Base-by-base conservation (phyloP, 2,113 vertebrate genomes). In the Burhinus bistriatus region DNA sequence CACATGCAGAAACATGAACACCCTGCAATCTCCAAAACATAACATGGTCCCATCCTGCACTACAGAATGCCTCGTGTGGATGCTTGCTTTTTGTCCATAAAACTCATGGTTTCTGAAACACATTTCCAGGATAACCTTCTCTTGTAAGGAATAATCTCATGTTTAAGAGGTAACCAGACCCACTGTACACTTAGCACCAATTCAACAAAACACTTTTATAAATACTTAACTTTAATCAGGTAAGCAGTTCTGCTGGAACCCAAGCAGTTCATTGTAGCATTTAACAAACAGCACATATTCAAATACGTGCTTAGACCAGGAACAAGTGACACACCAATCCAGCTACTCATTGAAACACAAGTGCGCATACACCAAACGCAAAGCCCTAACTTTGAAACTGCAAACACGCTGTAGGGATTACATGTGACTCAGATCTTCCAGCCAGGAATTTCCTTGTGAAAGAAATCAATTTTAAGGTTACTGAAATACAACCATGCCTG, bases 221-320 rank as follows among this genome's bases (percentile, higher is more conserved):
- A 93, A 79, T 26, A 59, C 57, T 80, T 61, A n/a, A 76, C 52
- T 87, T 80, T 14, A 54, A 80, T 32, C 75, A 79, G 61, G 45
- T 71, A 89, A 86, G 68, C 34, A 51, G 78, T 72, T 83, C 66
- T 85, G 51, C 71, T 93, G 84, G 82, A 82, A 83, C 12, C 78
- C 64, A 27, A n/a, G 29, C 57, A 42, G 65, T 19, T 90, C 42
- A 72, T 30, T 42, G 79, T 12, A 54, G 70, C 25, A 26, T 76
- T 77, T 62, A 57, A 72, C 44, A 61, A 87, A 45, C 29, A 66
- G 58, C 49, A 61, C 36, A 32, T 42, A 52, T 38, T 87, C 70
- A 85, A 72, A 65, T 36, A 55, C 11, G 49, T 42, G 61, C 49
- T 89, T 52, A 80, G 54, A 78, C 32, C 47, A 72, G 40, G 18